Evolutionary conservation across 2,888 invertebrate genomes (phyloP).

Genomic region (Charanyca ferruginea): DNA sequence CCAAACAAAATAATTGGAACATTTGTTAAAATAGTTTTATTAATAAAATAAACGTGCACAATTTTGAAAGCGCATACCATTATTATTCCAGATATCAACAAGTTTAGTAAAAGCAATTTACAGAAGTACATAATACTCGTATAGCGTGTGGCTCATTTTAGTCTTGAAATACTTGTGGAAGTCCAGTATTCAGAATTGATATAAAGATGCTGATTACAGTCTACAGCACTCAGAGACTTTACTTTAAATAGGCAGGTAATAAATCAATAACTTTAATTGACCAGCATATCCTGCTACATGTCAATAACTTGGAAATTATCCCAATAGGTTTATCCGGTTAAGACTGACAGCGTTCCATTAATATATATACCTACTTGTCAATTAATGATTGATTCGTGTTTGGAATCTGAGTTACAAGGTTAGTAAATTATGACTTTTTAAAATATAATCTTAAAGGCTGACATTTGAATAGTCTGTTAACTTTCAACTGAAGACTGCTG

Average conservation of each 20-base stretch:
- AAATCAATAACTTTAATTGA: neutral
- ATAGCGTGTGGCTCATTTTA: too few species aligned
- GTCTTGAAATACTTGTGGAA: too few species aligned
- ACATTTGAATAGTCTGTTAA: neutral
- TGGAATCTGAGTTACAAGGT: neutral
- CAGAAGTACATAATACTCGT: too few species aligned
- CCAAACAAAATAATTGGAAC: neutral
- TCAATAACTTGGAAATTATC: neutral
- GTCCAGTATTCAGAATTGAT: neutral
- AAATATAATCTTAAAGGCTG: neutral
- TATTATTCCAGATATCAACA: too few species aligned
- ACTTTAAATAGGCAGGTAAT: neutral
- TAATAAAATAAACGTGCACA: too few species aligned
- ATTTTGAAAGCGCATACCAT: too few species aligned
- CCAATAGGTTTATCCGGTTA: neutral
- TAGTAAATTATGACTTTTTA: too few species aligned
- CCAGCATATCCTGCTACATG: neutral
- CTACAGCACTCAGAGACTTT: too few species aligned
- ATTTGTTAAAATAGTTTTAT: neutral
- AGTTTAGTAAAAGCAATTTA: too few species aligned
- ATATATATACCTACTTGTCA: neutral
- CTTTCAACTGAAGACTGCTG: neutral
- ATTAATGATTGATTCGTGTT: neutral
- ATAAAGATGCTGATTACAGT: neutral
- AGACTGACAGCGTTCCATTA: neutral